Evolutionary conservation across 2,113 vertebrate species (phyloP).

Genomic region (Osmerus mordax): DNA sequence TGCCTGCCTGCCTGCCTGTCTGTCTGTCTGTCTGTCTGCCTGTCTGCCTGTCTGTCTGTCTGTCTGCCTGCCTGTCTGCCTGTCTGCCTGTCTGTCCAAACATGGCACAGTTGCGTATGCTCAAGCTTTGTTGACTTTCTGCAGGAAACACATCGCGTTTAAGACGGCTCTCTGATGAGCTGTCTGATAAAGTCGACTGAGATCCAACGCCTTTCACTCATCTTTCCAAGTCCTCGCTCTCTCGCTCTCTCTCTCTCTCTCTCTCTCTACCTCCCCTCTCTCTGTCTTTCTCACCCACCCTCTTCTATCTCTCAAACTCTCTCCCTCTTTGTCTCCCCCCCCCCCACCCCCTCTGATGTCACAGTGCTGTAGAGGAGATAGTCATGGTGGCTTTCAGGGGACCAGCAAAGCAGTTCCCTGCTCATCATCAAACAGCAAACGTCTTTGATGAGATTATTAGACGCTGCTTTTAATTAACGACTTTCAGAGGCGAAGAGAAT

Average conservation of each 20-base stretch:
- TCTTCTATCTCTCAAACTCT: background rate
- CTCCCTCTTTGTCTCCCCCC: background rate
- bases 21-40: too few relatives aligned
- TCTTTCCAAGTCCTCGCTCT: background rate
- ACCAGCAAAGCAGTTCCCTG: background rate
- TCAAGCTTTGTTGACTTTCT: too few relatives aligned
- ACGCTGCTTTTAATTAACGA: conserved; percentile 50
- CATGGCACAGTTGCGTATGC: too few relatives aligned
- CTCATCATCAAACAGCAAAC: conserved; percentile 47
- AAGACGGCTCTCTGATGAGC: background rate
- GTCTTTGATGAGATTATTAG: conserved; percentile 57
- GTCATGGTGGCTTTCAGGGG: conserved; percentile 41
- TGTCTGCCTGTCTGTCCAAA: too few relatives aligned
- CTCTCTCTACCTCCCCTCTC: background rate
- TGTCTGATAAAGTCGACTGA: background rate
- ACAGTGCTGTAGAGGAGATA: conserved; percentile 21
- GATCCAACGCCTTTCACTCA: background rate
- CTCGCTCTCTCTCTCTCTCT: too few relatives aligned
- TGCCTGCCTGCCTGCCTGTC: too few relatives aligned
- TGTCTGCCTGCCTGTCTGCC: too few relatives aligned
- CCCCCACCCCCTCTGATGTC: background rate
- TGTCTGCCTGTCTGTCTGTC: too few relatives aligned
- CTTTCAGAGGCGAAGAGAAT: background rate
- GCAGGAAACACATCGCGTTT: too few relatives aligned
- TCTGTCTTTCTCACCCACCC: too few relatives aligned